phyloP scores from a whole-genome alignment of 2,888 invertebrate species.

The Sinotaia quadrata region DNA sequence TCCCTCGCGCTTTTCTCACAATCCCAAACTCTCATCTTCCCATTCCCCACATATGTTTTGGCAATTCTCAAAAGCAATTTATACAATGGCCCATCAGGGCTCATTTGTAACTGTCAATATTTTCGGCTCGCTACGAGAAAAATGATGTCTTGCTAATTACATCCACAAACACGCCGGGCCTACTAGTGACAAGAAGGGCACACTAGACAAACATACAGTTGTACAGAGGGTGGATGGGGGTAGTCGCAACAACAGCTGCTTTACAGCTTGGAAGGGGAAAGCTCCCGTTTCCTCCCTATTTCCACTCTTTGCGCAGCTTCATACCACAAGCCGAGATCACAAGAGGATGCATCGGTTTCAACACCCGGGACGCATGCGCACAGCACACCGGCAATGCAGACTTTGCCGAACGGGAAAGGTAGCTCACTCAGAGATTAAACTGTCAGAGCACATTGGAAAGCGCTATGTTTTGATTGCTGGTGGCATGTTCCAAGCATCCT shows the following conservation, averaged over 20 bases:
- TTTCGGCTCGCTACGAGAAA: slow-evolving; percentile 36
- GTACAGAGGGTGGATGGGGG: neutral
- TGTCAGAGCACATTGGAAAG: slow-evolving; percentile 4
- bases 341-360: neutral
- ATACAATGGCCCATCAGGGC: slow-evolving; percentile 39
- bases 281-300: neutral
- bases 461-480: slow-evolving; percentile 19
- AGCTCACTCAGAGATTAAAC: slow-evolving; percentile 9
- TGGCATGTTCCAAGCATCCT: slow-evolving; percentile 11
- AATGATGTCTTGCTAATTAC: slow-evolving; percentile 41
- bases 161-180: slow-evolving; percentile 29
- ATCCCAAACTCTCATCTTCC: neutral
- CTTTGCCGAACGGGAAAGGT: neutral
- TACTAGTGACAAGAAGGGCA: slow-evolving; percentile 20
- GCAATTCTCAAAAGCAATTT: slow-evolving; percentile 37
- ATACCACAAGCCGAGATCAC: neutral
- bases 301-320: neutral
- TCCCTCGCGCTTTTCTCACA: slow-evolving; percentile 9
- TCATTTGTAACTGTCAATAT: slow-evolving; percentile 45
- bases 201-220: slow-evolving; percentile 24
- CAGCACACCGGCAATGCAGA: too few relatives aligned
- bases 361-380: too few relatives aligned
- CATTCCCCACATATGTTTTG: slow-evolving; percentile 37
- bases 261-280: neutral
- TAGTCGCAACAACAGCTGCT: slow-evolving; percentile 9